Conservation (phyloP, 2,888 invertebrate genomes). For the Prenolepis imparis region DNA sequence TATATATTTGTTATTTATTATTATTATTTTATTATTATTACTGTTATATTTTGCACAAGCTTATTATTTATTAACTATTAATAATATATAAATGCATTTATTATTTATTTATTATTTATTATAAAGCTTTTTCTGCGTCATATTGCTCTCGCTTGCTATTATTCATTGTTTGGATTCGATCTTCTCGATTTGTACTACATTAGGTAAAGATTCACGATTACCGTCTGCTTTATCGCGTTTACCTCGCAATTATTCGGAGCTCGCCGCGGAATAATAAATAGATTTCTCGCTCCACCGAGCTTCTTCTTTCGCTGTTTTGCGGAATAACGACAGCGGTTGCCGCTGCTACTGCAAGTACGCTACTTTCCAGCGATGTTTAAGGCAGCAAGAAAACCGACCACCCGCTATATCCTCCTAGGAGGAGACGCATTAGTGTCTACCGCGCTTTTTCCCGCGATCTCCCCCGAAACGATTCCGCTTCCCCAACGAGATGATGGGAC, state of each 20-base stretch:
- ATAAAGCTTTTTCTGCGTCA: not conserved
- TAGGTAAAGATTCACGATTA: not conserved
- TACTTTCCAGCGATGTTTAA: constrained; percentile 68
- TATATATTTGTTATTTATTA: too few species aligned
- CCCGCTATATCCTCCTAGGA: constrained; percentile 28
- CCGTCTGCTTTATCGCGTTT: constrained; percentile 22
- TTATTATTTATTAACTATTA: too few species aligned
- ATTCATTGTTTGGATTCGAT: not conserved
- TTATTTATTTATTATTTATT: too few species aligned
- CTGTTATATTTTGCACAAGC: too few species aligned
- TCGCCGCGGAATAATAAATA: constrained; percentile 43
- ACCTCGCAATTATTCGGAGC: constrained; percentile 33
- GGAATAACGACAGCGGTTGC: constrained; percentile 64
- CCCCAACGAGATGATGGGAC: constrained; percentile 65
- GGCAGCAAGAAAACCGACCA: constrained; percentile 66
- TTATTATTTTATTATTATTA: too few species aligned
- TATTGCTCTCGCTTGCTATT: too few species aligned
- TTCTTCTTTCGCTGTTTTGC: constrained; percentile 60
- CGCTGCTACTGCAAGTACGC: constrained; percentile 48
- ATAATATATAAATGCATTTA: too few species aligned
- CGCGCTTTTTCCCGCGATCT: constrained; percentile 64
- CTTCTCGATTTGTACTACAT: not conserved
- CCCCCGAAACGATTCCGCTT: constrained; percentile 60
- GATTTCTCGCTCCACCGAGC: constrained; percentile 37
- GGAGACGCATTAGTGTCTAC: constrained; percentile 63